Conservation (phyloP, 2,113 vertebrate genomes). For the Planiliza haematocheilus region DNA sequence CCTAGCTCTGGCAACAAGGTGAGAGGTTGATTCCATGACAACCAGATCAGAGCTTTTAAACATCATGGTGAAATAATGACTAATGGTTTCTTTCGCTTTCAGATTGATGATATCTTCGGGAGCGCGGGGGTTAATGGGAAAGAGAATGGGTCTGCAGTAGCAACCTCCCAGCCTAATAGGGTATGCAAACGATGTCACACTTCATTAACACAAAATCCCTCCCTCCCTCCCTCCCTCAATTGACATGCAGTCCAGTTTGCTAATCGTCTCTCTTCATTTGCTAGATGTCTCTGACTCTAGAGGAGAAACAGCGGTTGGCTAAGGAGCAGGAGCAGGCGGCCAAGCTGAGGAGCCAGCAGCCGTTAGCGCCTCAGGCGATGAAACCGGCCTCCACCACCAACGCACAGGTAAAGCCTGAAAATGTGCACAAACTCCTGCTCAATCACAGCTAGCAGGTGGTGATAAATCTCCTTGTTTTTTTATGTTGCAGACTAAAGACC, state of each 20-base stretch:
- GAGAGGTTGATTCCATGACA: constrained; percentile 41
- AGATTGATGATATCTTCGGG: constrained; percentile 93
- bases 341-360: constrained; percentile 94
- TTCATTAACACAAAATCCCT: neutral
- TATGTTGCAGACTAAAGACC: constrained; percentile 91
- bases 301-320: constrained; percentile 97
- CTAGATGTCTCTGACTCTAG: constrained; percentile 93
- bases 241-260: neutral
- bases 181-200: constrained; percentile 72
- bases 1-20: constrained; percentile 87
- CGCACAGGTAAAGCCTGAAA: constrained; percentile 63
- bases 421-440: neutral
- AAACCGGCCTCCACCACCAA: constrained; percentile 71
- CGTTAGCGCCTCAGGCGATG: constrained; percentile 88
- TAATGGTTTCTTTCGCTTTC: constrained; percentile 21
- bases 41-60: neutral
- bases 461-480: constrained; percentile 15
- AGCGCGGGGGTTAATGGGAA: constrained; percentile 86
- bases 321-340: constrained; percentile 97
- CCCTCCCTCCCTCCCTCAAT: neutral
- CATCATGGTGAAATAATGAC: no score
- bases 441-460: neutral
- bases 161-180: constrained; percentile 84
- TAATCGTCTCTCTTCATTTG: neutral
- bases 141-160: constrained; percentile 85